Evolutionary conservation across 35 echinoderm and acorn worm genomes (phyloP).

Genomic region (Antedon bifida): DNA sequence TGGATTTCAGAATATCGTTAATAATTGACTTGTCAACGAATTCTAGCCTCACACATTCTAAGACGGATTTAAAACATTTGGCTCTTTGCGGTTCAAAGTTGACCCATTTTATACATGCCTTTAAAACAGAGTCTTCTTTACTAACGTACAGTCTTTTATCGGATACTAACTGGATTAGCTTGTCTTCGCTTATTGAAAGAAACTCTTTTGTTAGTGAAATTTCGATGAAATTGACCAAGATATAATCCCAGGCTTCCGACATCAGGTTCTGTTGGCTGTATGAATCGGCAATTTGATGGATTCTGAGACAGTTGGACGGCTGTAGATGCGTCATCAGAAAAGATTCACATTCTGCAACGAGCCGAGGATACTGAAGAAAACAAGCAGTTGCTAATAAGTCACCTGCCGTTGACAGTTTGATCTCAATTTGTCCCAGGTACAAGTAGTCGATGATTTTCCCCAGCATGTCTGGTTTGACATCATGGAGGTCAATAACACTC

Average conservation of each 20-base stretch:
- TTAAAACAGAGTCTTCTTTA: neutral
- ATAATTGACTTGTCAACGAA: neutral
- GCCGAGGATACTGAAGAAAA: neutral
- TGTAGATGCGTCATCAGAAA: neutral
- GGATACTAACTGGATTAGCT: neutral
- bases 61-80: neutral
- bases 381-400: constrained; percentile 1
- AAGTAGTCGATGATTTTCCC: constrained; percentile 2
- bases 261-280: neutral
- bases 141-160: neutral
- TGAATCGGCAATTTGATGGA: neutral
- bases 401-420: neutral
- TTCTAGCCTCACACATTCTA: neutral
- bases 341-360: neutral
- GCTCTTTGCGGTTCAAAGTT: neutral
- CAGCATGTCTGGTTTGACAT: neutral
- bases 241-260: neutral
- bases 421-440: neutral
- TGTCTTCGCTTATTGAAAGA: neutral
- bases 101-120: neutral
- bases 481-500: neutral
- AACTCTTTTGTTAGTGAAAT: neutral
- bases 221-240: neutral
- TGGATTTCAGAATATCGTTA: neutral
- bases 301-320: neutral